These are phyloP conservation scores for Nycticorax nycticorax DNA, from an alignment of 2,113 vertebrate genomes.

Conservation along the genomic window DNA sequence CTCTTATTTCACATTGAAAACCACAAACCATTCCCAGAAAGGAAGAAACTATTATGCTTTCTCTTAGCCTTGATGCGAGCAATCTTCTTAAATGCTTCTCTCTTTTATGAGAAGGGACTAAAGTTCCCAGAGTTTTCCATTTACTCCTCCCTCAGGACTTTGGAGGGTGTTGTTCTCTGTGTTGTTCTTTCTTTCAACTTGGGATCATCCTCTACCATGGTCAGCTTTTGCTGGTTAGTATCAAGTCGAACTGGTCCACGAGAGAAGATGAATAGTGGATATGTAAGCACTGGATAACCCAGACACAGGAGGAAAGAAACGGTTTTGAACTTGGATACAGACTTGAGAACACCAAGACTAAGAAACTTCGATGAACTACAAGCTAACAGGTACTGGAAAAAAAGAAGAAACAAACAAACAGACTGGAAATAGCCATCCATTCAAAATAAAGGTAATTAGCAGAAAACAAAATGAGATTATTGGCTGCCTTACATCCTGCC, in stretches of 20 bases:
- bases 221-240: background rate
- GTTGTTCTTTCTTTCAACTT: background rate
- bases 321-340: background rate
- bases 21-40: background rate
- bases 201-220: background rate
- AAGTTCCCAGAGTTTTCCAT: background rate
- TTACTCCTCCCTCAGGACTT: background rate
- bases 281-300: background rate
- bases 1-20: conserved; percentile 40
- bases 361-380: background rate
- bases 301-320: background rate
- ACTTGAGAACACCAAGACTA: background rate
- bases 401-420: background rate
- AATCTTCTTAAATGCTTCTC: background rate
- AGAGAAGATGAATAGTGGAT: background rate
- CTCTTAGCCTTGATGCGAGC: background rate
- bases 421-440: background rate
- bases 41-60: conserved; percentile 5
- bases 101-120: background rate
- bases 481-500: background rate
- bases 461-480: background rate
- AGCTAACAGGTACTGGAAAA: background rate
- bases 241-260: background rate
- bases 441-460: background rate
- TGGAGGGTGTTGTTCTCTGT: background rate